Evolutionary conservation across 2,888 invertebrate genomes (phyloP), one percentile per base, ranked within the genome.

Genomic region (Ennomos fuscantarius): DNA sequence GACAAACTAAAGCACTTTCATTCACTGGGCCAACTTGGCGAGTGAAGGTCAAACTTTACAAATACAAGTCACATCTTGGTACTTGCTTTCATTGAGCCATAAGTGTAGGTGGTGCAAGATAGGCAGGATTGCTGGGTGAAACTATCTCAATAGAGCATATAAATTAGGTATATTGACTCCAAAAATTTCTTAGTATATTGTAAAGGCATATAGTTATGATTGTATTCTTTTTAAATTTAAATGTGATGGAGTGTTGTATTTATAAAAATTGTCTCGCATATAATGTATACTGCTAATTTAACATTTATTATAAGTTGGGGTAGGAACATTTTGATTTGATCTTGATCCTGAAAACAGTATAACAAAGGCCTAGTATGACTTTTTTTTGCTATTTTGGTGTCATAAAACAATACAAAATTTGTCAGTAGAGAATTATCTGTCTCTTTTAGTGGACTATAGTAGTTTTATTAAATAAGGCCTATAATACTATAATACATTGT

Each of bases 131-230:
- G 79, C 83, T 84, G 86, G 84, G 88, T 84, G 82, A 73, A 76
- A 76, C 76, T 77, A 74, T 83, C 84, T 85, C 56, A 55, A 62
- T 44, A 31, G 84, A 86, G 87, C 86, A 81, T 84, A 75, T 81
- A 81, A 78, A 79, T 78, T 79, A 82, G 82, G 81, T 81, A 81
- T 82, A 79, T 79, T 82, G 83, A 88, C 87, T 89, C 89, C 89
- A 88, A 89, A 89, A 86, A 87, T 82, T 76, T 82, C 76, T 80
- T 82, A 84, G 81, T 78, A 74, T 82, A 79, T 81, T 81, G 80
- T 76, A 82, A 83, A 86, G 79, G 78, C 80, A 80, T 84, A 83
- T 84, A 83, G 79, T 76, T 78, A 83, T 82, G 81, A 79, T 79
- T 84, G 81, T 85, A 84, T 78, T 84, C 81, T 81, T 76, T 74